A percentile compares a stretch with the other conserved stretches of the same genome.
Conservation (phyloP, 2,888 invertebrate genomes). For the Pantelozetes paolii region DNA sequence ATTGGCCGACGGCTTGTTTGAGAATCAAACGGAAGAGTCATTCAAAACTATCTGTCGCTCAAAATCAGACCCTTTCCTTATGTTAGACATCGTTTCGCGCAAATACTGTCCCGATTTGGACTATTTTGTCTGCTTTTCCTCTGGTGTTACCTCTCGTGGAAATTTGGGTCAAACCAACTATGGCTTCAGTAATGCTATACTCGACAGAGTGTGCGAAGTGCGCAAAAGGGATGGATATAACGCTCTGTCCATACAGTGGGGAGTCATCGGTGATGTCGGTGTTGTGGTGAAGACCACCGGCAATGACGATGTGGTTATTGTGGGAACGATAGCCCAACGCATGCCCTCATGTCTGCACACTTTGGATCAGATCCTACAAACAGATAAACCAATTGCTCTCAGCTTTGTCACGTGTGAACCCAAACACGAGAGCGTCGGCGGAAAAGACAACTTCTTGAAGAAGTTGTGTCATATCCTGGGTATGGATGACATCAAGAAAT, state of each 20-base stretch:
- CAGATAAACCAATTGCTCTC: conserved; percentile 75
- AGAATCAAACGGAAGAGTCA: conserved; percentile 74
- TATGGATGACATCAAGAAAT: conserved; percentile 75
- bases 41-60: conserved; percentile 75
- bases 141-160: conserved; percentile 91
- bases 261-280: conserved; percentile 71
- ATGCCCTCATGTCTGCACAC: conserved; percentile 84
- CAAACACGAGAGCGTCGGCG: conserved; percentile 10
- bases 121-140: conserved; percentile 93
- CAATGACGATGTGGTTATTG: conserved; percentile 81
- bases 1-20: conserved; percentile 76
- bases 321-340: conserved; percentile 92
- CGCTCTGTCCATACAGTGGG: conserved; percentile 93
- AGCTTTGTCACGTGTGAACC: conserved; percentile 58
- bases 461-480: conserved; percentile 55
- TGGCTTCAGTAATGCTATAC: conserved; percentile 89
- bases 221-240: conserved; percentile 78
- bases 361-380: conserved; percentile 85
- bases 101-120: conserved; percentile 70
- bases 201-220: conserved; percentile 90
- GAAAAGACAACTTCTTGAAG: conserved; percentile 40
- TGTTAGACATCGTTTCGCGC: conserved; percentile 74
- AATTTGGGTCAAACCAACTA: conserved; percentile 96
- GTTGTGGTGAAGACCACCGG: conserved; percentile 78
- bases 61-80: conserved; percentile 75